phyloP scores from a whole-genome alignment of 2,888 invertebrate species.

The Apodemia zela region DNA sequence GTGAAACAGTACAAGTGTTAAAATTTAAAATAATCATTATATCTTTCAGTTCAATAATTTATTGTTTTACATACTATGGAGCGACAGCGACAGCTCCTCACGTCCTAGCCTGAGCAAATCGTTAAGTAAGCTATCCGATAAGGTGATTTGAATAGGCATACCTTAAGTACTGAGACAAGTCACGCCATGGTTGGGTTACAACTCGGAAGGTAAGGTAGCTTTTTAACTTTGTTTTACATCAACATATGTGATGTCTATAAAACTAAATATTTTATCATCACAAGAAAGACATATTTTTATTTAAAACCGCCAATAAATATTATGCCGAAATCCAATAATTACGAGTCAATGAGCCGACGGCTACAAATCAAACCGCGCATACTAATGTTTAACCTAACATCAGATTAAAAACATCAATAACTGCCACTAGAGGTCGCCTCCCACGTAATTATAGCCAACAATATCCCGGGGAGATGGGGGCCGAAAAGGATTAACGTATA shows the following conservation, averaged over 20 bases:
- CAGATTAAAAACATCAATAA: conserved; percentile 80
- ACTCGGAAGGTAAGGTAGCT: no score
- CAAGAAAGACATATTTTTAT: neutral
- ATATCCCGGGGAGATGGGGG: conserved; percentile 71
- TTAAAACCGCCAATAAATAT: conserved; percentile 74
- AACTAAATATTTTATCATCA: neutral
- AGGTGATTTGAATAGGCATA: no score
- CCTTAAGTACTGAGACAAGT: no score
- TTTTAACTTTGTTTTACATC: no score
- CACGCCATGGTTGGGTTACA: no score
- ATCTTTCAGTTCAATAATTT: no score
- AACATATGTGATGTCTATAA: neutral
- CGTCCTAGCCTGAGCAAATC: no score
- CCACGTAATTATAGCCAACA: conserved; percentile 78
- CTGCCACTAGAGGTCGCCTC: conserved; percentile 78
- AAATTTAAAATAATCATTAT: no score
- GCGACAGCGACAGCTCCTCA: no score
- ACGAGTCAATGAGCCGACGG: conserved; percentile 72
- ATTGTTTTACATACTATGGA: no score
- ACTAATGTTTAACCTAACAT: conserved; percentile 79
- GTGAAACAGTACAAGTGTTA: no score
- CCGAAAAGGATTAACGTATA: conserved; percentile 76
- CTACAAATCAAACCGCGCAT: conserved; percentile 75
- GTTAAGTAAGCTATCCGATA: no score
- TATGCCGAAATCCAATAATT: conserved; percentile 77